Evolutionary conservation across 1,140 invertebrate genomes (phyloP).

Genomic region (Episyrphus balteatus): DNA sequence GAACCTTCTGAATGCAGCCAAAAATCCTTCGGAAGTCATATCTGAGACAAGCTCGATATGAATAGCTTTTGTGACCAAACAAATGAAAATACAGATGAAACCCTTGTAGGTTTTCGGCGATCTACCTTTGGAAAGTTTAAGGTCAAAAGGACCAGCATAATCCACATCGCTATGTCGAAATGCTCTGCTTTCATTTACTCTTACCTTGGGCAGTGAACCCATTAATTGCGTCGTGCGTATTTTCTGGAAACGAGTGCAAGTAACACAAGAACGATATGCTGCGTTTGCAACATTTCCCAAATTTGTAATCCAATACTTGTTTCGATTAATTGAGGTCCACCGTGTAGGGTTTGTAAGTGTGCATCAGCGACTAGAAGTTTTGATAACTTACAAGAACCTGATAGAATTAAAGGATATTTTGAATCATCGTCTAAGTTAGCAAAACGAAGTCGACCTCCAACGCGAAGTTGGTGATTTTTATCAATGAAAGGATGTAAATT

Average conservation of each 20-base stretch:
- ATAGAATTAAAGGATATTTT: constrained; percentile 3
- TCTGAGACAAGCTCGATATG: constrained; percentile 18
- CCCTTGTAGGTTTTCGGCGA: constrained; percentile 11
- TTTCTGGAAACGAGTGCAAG: not conserved
- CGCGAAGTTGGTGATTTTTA: not conserved
- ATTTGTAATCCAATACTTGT: constrained; percentile 5
- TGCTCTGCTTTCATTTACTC: constrained; percentile 14
- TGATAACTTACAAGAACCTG: not conserved
- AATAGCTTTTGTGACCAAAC: constrained; percentile 12
- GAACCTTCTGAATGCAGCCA: constrained; percentile 25
- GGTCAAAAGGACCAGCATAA: constrained; percentile 15
- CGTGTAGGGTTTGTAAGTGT: constrained; percentile 1
- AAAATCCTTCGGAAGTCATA: constrained; percentile 17
- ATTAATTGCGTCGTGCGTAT: not conserved
- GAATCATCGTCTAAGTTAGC: not conserved
- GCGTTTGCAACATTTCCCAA: constrained; percentile 3
- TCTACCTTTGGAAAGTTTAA: constrained; percentile 10
- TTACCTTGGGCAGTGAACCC: not conserved
- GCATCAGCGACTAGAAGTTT: not conserved
- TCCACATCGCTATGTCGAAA: constrained; percentile 21
- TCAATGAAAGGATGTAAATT: constrained; percentile 5
- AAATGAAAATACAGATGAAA: constrained; percentile 16
- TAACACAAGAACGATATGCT: not conserved
- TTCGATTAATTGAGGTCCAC: constrained; percentile 5
- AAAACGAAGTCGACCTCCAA: not conserved